These are phyloP conservation scores for Drosophila miranda DNA, from an alignment of 1,140 invertebrate species.

Conservation along the genomic window DNA sequence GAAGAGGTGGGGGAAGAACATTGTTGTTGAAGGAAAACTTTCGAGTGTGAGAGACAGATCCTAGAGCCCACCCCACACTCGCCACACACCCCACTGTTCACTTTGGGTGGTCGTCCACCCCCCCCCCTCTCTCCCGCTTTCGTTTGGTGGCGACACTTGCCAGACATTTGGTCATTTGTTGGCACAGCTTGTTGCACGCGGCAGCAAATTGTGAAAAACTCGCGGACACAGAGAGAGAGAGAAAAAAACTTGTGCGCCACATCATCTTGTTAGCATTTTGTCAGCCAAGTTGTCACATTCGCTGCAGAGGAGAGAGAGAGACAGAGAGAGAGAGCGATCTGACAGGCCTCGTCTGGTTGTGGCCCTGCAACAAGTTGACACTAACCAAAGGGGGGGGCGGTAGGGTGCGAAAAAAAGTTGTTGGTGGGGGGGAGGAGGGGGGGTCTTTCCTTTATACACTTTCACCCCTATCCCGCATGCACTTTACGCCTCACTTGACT, in stretches of 20 bases:
- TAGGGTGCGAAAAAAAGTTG: neutral
- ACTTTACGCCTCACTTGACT: constrained; percentile 77
- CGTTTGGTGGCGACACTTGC: constrained; percentile 55
- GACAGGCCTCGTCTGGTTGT: constrained; percentile 2
- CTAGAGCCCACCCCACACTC: too few relatives aligned
- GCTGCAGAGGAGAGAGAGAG: constrained; percentile 27
- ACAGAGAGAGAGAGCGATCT: constrained; percentile 18
- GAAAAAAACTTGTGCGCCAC: constrained; percentile 54
- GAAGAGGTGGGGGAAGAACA: too few relatives aligned
- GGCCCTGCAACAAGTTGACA: constrained; percentile 69
- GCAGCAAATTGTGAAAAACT: constrained; percentile 35
- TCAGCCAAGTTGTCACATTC: constrained; percentile 78
- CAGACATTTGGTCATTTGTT: constrained; percentile 79
- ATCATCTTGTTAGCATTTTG: constrained; percentile 80
- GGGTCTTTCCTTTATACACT: constrained; percentile 34
- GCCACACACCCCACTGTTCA: neutral
- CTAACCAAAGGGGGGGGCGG: neutral
- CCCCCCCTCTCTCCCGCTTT: neutral
- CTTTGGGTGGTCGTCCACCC: constrained; percentile 58
- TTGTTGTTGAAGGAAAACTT: too few relatives aligned
- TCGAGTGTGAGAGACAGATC: too few relatives aligned
- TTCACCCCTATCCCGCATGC: constrained; percentile 45
- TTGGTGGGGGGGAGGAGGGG: neutral
- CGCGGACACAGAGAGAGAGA: constrained; percentile 24
- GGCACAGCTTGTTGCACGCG: constrained; percentile 63